These are phyloP conservation scores for Lophius piscatorius DNA, from an alignment of 2,113 vertebrate species.

Conservation along the genomic window DNA sequence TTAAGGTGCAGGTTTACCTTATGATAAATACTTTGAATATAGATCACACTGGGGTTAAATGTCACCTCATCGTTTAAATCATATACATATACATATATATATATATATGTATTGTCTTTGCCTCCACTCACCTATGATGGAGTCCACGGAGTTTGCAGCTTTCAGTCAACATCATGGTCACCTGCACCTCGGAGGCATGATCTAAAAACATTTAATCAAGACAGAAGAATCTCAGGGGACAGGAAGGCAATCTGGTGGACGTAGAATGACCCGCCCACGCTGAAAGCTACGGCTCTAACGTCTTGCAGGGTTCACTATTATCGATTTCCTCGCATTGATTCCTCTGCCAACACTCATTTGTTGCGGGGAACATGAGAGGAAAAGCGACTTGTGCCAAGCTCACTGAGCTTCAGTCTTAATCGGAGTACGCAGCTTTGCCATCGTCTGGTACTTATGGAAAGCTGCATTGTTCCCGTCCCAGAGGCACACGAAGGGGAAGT, in stretches of 20 bases:
- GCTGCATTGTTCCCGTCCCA: slow-evolving; percentile 83
- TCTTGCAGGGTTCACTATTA: not conserved
- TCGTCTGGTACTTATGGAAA: slow-evolving; percentile 78
- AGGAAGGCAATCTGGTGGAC: not conserved
- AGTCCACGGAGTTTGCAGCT: slow-evolving; percentile 97
- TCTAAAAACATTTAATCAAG: slow-evolving; percentile 78
- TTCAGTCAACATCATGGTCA: slow-evolving; percentile 99
- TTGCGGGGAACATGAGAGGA: slow-evolving; percentile 39
- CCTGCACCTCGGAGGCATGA: slow-evolving; percentile 96
- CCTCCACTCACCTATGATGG: slow-evolving; percentile 90
- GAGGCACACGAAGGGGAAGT: slow-evolving; percentile 60
- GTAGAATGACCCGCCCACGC: not conserved
- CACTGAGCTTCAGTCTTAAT: slow-evolving; percentile 76
- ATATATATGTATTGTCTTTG: not conserved
- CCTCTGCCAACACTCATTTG: slow-evolving; percentile 20
- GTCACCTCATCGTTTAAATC: no score
- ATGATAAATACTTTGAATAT: no score
- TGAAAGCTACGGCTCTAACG: not conserved
- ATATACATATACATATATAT: no score
- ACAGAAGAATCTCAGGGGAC: slow-evolving; percentile 4
- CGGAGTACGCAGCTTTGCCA: slow-evolving; percentile 78
- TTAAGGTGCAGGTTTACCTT: no score
- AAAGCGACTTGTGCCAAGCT: slow-evolving; percentile 66
- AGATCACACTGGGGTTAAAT: no score
- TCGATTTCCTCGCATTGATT: slow-evolving; percentile 7